phyloP scores from a whole-genome alignment of 2,113 vertebrate species.

The Solenodon paradoxus region DNA sequence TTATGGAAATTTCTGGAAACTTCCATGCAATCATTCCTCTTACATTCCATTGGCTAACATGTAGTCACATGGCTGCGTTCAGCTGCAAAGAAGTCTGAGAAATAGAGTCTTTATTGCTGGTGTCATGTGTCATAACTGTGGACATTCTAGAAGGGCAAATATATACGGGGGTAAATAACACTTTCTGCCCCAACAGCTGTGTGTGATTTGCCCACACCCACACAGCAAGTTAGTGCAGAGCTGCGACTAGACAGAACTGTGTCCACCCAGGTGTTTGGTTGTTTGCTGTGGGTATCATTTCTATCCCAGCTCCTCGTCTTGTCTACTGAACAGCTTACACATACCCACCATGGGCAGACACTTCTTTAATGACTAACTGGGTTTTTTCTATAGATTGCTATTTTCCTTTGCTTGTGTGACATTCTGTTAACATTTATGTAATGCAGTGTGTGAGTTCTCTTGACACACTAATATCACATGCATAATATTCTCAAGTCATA shows the following conservation, averaged over 20 bases:
- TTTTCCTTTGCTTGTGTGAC: slow-evolving; percentile 9
- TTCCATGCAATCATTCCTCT: background rate
- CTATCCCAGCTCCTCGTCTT: slow-evolving; percentile 22
- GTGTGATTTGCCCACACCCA: background rate
- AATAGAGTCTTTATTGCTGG: background rate
- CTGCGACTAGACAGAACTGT: background rate
- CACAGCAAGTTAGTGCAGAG: background rate
- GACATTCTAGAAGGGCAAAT: background rate
- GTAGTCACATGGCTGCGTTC: background rate
- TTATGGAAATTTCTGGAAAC: slow-evolving; percentile 19
- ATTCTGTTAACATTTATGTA: background rate
- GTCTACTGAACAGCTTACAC: background rate
- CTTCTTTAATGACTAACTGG: background rate
- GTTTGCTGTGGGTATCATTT: background rate
- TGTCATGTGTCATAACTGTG: background rate
- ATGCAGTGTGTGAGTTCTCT: background rate
- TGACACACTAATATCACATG: background rate
- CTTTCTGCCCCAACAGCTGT: background rate
- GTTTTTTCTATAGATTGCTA: slow-evolving; percentile 20
- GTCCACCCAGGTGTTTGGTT: background rate
- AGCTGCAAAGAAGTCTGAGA: background rate
- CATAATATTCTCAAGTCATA: slow-evolving; percentile 11
- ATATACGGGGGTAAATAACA: background rate
- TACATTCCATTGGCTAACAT: background rate
- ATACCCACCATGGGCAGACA: background rate